A percentile compares a stretch with the other conserved stretches of the same genome.
These are phyloP conservation scores for Philaethria dido DNA, from an alignment of 2,888 invertebrate species.

Conservation along the genomic window DNA sequence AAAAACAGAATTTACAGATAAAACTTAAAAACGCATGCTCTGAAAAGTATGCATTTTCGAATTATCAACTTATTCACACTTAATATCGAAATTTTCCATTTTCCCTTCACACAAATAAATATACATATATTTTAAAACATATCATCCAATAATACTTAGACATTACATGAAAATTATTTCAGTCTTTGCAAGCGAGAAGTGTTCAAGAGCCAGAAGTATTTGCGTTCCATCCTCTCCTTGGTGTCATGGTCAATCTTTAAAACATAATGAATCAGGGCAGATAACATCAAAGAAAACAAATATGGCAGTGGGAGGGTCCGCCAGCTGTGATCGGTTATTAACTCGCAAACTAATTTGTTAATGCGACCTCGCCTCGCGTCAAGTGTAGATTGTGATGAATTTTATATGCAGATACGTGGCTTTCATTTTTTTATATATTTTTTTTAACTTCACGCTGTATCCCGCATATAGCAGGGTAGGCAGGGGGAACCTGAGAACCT, in stretches of 20 bases:
- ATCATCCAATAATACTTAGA: too few species aligned
- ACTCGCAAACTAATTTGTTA: constrained; percentile 33
- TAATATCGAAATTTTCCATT: too few species aligned
- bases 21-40: too few species aligned
- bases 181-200: background rate
- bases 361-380: constrained; percentile 25
- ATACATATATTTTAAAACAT: too few species aligned
- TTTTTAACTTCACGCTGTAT: too few species aligned
- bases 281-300: constrained; percentile 37
- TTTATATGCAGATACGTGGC: background rate
- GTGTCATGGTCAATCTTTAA: constrained; percentile 32
- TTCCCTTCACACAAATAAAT: too few species aligned
- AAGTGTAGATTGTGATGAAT: background rate
- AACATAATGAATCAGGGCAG: constrained; percentile 35
- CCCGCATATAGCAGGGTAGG: too few species aligned
- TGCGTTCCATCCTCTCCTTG: constrained; percentile 28
- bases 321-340: constrained; percentile 36
- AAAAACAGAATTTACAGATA: too few species aligned
- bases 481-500: too few species aligned
- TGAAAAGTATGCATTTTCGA: too few species aligned
- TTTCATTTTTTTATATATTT: background rate
- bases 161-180: too few species aligned
- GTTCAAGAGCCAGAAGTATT: constrained; percentile 5
- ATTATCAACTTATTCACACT: too few species aligned
- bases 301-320: constrained; percentile 36